Evolutionary conservation across 1,140 invertebrate species (phyloP), one percentile per base, ranked within the genome.

Genomic region (Berghia stephanieae): DNA sequence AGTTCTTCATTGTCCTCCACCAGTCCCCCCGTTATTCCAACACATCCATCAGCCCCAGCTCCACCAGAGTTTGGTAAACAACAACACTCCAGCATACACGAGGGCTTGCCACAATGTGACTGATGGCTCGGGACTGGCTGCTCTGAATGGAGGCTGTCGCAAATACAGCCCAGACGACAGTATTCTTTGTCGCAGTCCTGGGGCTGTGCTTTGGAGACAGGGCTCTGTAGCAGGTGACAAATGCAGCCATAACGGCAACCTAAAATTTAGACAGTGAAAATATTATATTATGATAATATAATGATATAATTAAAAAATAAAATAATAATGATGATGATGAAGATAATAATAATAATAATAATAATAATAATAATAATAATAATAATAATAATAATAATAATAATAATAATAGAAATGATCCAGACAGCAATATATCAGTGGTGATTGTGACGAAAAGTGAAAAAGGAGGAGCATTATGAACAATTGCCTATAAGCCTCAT

Each of bases 181-280:
- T 88, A 88, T 74, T 88, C 86, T 69, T 87, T 88, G 40, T 85
- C 83, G 82, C 86, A 88, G 43, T 34, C 69, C 18, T 21, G 75
- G 10, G 60, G 69, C 18, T 21, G 66, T 13, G 63, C 74, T 36
- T 74, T 75, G 52, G 36, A 16, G 57, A 76, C 72, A n/a, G 67
- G 24, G 49, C 52, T 66, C n/a, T 77, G 66, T 77, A 24, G 63
- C 27, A 88, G 79, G 75, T 88, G 86, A 82, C 86, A 88, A 24
- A 88, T 85, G 78, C 86, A 88, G 36, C 86, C 85, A 82, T 86
- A 88, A 3, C 85, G 80, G 78, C 86, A 88, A 55, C 86, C 86
- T 88, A 77, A 0, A 73, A 49, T 6, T n/a, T n/a, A n/a, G n/a
- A 69, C 31, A 57, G n/a, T n/a, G n/a, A n/a, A 38, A 69, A 38